Evolutionary conservation across 2,113 vertebrate genomes (phyloP), one percentile per base, ranked within the genome.

Genomic region (Etheostoma spectabile): DNA sequence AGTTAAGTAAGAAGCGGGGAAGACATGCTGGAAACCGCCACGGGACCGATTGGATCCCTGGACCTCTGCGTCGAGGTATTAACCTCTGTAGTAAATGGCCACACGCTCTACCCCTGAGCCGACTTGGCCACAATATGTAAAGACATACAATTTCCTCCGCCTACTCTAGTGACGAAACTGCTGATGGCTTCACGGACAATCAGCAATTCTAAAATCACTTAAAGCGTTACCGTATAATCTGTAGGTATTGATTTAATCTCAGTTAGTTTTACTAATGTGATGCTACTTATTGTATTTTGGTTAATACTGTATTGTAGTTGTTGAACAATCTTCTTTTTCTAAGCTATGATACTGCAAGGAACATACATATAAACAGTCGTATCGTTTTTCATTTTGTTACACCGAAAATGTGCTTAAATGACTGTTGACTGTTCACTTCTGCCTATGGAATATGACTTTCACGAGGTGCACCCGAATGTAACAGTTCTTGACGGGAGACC

Each of bases 401-500:
- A 35, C 13, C 3, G 0, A 19, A 59, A 45, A 35, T 24, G 18
- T 42, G 3, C 13, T 30, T 0, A n/a, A 24, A 51, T 14, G 3
- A 22, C 14, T 61, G 22, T 16, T n/a, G 2, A 7, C 11, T 22
- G 10, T 21, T 53, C 2, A 3, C 19, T 13, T 19, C 2, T 51
- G 1, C 24, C 15, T 1, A 2, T 7, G 13, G 1, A 22, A 0
- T 30, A 0, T 18, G 3, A 19, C 6, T 48, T 79, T 68, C 73
- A 4, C 63, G 24, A 77, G 38, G 1, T 6, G 24, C 13, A 2
- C 14, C 0, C 63, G 65, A 83, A 86, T 0, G 71, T 2, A 18
- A 0, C 66, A 15, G 6, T 0, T 14, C 0, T 18, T 1, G 13
- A 30, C 33, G 13, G 6, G 3, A 16, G 7, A 8, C 0, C 1